These are phyloP conservation scores for Sebastes aleutianus DNA, from an alignment of 2,797 vertebrate species.

Conservation along the genomic window DNA sequence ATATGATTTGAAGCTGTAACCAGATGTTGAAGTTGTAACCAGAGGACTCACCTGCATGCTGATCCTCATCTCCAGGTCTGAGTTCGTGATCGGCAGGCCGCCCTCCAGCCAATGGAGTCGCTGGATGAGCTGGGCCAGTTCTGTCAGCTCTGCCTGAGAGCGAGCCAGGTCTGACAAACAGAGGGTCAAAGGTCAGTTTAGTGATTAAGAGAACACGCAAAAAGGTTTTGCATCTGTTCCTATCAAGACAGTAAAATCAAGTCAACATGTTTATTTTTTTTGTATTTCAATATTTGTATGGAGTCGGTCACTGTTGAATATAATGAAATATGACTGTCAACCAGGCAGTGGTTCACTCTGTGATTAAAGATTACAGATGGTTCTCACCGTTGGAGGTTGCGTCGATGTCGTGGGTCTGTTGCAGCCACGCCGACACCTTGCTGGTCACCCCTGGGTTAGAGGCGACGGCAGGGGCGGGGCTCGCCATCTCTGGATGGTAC, in stretches of 20 bases:
- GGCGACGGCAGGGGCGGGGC: constrained; percentile 59
- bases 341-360: background rate
- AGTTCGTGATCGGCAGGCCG: constrained; percentile 80
- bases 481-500: constrained; percentile 39
- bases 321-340: background rate
- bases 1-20: background rate
- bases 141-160: constrained; percentile 87
- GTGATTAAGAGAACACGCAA: background rate
- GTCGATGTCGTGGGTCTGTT: constrained; percentile 85
- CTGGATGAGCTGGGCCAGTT: constrained; percentile 87
- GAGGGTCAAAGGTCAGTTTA: background rate
- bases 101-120: constrained; percentile 87
- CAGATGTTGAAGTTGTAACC: background rate
- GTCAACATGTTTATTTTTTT: background rate
- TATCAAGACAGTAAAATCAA: background rate
- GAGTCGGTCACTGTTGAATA: background rate
- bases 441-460: constrained; percentile 71
- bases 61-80: constrained; percentile 86
- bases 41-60: constrained; percentile 83
- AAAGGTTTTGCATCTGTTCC: background rate
- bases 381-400: constrained; percentile 61
- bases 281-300: background rate
- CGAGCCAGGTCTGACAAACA: constrained; percentile 81
- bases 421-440: constrained; percentile 90
- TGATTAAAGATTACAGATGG: background rate